Base-by-base conservation (phyloP, 2,113 vertebrate genomes). In the Uria aalge region DNA sequence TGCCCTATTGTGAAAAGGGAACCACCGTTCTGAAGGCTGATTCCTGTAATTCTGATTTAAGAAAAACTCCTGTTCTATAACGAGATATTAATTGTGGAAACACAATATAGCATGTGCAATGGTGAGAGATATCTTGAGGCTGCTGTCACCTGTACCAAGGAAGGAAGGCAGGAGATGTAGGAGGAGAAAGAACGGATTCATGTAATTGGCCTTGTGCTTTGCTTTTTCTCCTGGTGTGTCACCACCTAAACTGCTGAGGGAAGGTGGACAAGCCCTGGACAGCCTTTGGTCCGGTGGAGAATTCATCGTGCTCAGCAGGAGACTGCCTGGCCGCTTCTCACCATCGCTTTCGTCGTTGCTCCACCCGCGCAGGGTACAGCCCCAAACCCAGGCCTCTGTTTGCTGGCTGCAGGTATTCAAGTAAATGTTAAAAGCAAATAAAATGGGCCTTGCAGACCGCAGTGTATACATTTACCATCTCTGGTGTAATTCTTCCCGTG, bases 301-400 rank as follows among this genome's bases (percentile, higher is more conserved):
- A 38, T 71, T 81, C 8, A 1, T 50, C 2, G 0, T 29, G n/a
- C 26, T 76, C 76, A 38, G 0, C 0, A 12, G 16, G 17, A 38
- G 29, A n/a, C 12, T 68, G 15, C 47, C 47, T 69, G 60, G 24
- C 45, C 0, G 0, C 27, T 55, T 50, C 74, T 34, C 43, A 4
- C 36, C 3, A 0, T 52, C 48, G 34, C 32, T 88, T 66, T 74
- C 14, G 5, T 55, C 2, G 0, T 38, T 64, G 13, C 6, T 59
- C 26, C 21, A 6, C 32, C 38, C 32, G 43, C 30, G 27, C 7
- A 41, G 18, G 27, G 16, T 62, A 11, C 22, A 75, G 18, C 36
- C 62, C 59, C 19, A 69, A 40, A 69, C 36, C 57, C 43, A 32
- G 14, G 14, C 45, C 27, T 71, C 83, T 62, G 7, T 94, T 75